phyloP scores from a whole-genome alignment of 2,113 vertebrate species.

The Gasterosteus aculeatus region DNA sequence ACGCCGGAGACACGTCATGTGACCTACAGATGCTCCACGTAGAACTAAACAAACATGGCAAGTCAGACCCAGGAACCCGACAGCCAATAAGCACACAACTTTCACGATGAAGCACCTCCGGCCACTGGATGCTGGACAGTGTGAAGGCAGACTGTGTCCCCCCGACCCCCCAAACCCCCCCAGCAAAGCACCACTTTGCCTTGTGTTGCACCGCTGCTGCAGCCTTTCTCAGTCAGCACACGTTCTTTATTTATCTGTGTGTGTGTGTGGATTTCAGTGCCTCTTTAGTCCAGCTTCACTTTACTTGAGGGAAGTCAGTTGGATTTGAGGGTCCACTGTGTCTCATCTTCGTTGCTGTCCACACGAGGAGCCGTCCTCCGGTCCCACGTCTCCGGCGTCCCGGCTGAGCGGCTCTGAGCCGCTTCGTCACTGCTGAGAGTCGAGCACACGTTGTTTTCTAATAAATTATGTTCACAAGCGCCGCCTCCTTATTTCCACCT shows the following conservation, averaged over 20 bases:
- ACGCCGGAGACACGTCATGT: conserved; percentile 17
- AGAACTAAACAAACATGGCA: too few species aligned
- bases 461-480: conserved; percentile 63
- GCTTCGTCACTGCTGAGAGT: conserved; percentile 38
- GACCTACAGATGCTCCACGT: neutral
- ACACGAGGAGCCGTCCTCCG: too few species aligned
- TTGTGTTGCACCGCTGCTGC: conserved; percentile 63
- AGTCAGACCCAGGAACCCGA: too few species aligned
- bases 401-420: conserved; percentile 18
- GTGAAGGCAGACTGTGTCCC: conserved; percentile 16
- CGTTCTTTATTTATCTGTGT: neutral
- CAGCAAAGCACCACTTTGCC: conserved; percentile 69
- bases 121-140: conserved; percentile 21
- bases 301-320: neutral
- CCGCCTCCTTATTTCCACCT: neutral
- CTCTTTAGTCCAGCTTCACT: conserved; percentile 29
- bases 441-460: conserved; percentile 43
- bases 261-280: conserved; percentile 34
- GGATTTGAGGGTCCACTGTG: too few species aligned
- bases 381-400: conserved; percentile 9
- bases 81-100: conserved; percentile 23
- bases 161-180: neutral
- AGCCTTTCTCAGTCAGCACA: conserved; percentile 45
- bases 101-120: neutral
- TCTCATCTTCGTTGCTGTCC: too few species aligned